These are phyloP conservation scores for Enteromius trimaculatus DNA, from an alignment of 2,797 vertebrate genomes.

Conservation along the genomic window DNA sequence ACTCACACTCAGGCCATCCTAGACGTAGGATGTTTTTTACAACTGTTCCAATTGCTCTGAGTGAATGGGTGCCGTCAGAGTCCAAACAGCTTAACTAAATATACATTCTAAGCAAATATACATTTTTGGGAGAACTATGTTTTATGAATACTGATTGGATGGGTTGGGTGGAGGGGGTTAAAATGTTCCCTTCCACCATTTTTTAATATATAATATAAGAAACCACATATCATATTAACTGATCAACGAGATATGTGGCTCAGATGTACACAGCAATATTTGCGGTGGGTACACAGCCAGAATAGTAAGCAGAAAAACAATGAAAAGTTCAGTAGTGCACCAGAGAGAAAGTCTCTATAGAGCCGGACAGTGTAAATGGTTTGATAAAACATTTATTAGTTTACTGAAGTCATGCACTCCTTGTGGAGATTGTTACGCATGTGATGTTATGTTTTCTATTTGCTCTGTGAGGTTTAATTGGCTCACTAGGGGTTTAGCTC, in stretches of 20 bases:
- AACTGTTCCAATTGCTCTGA: neutral
- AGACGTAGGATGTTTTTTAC: neutral
- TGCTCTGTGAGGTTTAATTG: slow-evolving; percentile 49
- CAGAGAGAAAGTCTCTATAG: neutral
- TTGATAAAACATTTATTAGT: slow-evolving; percentile 40
- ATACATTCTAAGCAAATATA: neutral
- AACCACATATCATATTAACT: neutral
- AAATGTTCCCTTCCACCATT: neutral
- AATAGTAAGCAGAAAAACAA: slow-evolving; percentile 19
- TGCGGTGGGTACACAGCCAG: slow-evolving; percentile 10
- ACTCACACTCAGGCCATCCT: neutral
- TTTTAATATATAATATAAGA: neutral
- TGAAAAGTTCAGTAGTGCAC: slow-evolving; percentile 9
- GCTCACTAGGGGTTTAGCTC: slow-evolving; percentile 39
- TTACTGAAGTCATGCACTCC: neutral
- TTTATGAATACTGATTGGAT: neutral
- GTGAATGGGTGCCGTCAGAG: neutral
- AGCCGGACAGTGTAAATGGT: slow-evolving; percentile 21
- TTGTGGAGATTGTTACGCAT: neutral
- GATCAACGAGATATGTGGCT: neutral
- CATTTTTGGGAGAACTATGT: neutral
- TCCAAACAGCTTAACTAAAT: neutral
- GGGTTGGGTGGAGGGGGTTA: neutral
- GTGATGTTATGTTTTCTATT: slow-evolving; percentile 20
- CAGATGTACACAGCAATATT: slow-evolving; percentile 11